phyloP scores from a whole-genome alignment of 2,797 vertebrate species.

The Coluber constrictor region DNA sequence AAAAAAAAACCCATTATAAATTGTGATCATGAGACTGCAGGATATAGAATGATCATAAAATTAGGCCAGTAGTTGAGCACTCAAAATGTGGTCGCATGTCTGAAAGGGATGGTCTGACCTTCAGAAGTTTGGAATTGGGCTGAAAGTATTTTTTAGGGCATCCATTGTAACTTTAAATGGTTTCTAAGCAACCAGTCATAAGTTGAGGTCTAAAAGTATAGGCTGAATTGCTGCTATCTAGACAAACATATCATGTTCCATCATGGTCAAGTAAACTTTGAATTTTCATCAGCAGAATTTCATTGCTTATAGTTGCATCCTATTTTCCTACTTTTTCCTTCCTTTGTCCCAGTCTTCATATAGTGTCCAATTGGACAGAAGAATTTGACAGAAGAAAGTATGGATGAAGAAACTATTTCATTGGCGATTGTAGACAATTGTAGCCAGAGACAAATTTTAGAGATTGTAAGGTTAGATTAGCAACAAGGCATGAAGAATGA shows the following conservation, averaged over 20 bases:
- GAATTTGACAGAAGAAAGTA: neutral
- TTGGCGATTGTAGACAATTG: neutral
- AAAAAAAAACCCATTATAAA: too few relatives aligned
- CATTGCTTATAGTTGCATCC: neutral
- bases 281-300: neutral
- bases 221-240: neutral
- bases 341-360: neutral
- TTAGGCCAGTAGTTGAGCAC: too few relatives aligned
- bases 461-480: neutral
- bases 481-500: neutral
- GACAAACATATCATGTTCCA: neutral
- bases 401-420: neutral
- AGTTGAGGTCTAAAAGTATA: neutral
- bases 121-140: too few relatives aligned
- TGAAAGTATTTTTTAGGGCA: too few relatives aligned
- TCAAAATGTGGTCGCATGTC: too few relatives aligned
- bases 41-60: too few relatives aligned
- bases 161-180: too few relatives aligned
- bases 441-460: too few relatives aligned
- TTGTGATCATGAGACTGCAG: too few relatives aligned
- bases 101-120: too few relatives aligned
- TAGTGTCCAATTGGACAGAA: neutral
- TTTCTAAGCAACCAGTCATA: too few relatives aligned
- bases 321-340: neutral
- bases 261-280: neutral